Evolutionary conservation across 1,140 invertebrate genomes (phyloP), one percentile per base, ranked within the genome.

Genomic region (Neotoxoptera formosana): DNA sequence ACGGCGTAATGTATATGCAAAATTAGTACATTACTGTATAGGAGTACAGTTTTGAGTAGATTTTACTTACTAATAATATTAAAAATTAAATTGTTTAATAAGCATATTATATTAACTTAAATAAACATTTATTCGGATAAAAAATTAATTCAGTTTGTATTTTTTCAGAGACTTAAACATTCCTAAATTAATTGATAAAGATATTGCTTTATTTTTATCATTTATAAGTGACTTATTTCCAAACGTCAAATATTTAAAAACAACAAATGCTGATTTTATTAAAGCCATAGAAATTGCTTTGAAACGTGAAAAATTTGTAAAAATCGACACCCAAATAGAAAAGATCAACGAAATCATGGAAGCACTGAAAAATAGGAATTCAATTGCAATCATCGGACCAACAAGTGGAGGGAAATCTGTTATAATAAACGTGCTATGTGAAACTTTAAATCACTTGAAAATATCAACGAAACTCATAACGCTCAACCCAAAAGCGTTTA

Each of bases 201-300:
- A 99, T 95, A 97, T 98, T 1, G 97, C 98, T 0, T 95, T 99
- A 14, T 99, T 99, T 95, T 95, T 76, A 34, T 98, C 98, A 7
- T 96, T 99, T n/a, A 98, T 99, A 93, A 96, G 96, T 91, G 98
- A 99, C 95, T 95, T 99, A 76, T 99, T 99, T 95, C 98, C 98
- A 1, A 97, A 97, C 0, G 95, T 98, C 93, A 97, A 98, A 94
- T 98, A 98, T 95, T 97, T 98, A 0, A 96, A 97, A 94, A 97
- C 98, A 9, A 96, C 96, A 7, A 98, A 99, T 95, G 97, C 97
- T 0, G 97, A 98, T 94, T 98, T 99, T 94, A 98, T 98, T 94
- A 96, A 96, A 2, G 97, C 97, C 20, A 97, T 98, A 9, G 96
- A 97, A 94, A 96, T 96, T 87, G 96, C 96, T 0, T 95, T 99